Base-by-base conservation (phyloP, 1,140 invertebrate genomes). In the Bursaphelenchus mucronatus region DNA sequence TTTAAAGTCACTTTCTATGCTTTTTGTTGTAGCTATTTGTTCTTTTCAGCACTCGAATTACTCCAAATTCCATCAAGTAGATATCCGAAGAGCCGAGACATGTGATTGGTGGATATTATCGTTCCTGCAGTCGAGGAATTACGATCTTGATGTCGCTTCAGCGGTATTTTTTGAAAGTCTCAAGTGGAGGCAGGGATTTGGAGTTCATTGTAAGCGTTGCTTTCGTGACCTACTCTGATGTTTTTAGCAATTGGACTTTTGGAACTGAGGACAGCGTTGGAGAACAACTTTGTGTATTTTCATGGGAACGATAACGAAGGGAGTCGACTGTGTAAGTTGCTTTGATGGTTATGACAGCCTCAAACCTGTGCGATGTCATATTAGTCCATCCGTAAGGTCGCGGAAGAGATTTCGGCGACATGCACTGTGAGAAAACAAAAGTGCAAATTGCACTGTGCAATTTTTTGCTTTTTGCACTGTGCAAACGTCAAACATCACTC, bases 151-250 rank as follows among this genome's bases (percentile, higher is more conserved):
- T 44, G 41, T 59, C 2, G 41, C 57, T 3, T n/a, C 19, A 3
- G 57, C 57, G 1, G 57, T 59, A n/a, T 59, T 59, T 44, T 59
- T 59, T 39, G 57, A 59, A 39, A 44, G 57, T 50, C 30, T 59
- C 10, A 59, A 59, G 57, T 59, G 19, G 21, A n/a, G 57, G 3
- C 57, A 59, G 40, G 45, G 21, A 6, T 59, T 59, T 50, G 57
- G 57, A 30, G 19, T 59, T 40, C 57, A 59, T 17, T 13, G 54
- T 55, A 55, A n/a, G 54, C 15, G n/a, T n/a, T 17, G n/a, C 13
- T 55, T n/a, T n/a, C n/a, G n/a, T 55, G n/a, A 15, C 1, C 6
- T 44, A 30, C 6, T 55, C 54, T 55, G 54, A n/a, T 55, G 1
- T 15, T 30, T 55, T 55, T 44, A 55, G 54, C 13, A 59, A 59